phyloP scores from a whole-genome alignment of 2,797 vertebrate species.

The Gambelia wislizenii region DNA sequence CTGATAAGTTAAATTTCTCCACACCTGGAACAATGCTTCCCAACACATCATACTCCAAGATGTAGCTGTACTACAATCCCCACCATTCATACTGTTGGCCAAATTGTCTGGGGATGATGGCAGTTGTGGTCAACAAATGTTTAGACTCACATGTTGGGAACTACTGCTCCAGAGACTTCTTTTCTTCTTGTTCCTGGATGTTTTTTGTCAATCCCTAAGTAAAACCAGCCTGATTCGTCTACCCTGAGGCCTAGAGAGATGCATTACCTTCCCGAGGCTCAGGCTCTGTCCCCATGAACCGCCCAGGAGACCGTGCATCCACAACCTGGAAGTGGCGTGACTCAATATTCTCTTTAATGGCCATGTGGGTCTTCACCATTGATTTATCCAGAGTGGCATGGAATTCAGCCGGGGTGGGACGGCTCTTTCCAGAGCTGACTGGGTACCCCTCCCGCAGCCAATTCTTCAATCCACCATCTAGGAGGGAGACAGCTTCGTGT shows the following conservation, averaged over 20 bases:
- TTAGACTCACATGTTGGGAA: not conserved
- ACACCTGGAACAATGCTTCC: not conserved
- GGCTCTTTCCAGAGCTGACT: constrained; percentile 78
- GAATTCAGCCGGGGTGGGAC: constrained; percentile 78
- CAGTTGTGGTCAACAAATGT: not conserved
- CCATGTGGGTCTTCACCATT: constrained; percentile 88
- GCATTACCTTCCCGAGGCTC: constrained; percentile 90
- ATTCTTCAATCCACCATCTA: constrained; percentile 90
- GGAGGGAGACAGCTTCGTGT: constrained; percentile 88
- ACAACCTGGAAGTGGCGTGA: constrained; percentile 84
- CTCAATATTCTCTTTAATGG: constrained; percentile 87
- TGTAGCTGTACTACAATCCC: not conserved
- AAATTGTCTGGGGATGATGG: not conserved
- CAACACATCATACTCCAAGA: not conserved
- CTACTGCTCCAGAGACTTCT: not conserved
- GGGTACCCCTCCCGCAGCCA: constrained; percentile 85
- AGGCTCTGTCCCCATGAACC: constrained; percentile 88
- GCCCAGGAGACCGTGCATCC: constrained; percentile 86
- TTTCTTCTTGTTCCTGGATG: not conserved
- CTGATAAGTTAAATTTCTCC: not conserved
- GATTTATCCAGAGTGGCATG: constrained; percentile 73
- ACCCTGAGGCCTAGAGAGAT: not conserved
- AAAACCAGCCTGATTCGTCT: constrained; percentile 32
- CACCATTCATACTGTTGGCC: not conserved
- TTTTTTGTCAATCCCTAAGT: not conserved